These are phyloP conservation scores for Morpho deidamia DNA, from an alignment of 2,888 invertebrate genomes.

Conservation along the genomic window DNA sequence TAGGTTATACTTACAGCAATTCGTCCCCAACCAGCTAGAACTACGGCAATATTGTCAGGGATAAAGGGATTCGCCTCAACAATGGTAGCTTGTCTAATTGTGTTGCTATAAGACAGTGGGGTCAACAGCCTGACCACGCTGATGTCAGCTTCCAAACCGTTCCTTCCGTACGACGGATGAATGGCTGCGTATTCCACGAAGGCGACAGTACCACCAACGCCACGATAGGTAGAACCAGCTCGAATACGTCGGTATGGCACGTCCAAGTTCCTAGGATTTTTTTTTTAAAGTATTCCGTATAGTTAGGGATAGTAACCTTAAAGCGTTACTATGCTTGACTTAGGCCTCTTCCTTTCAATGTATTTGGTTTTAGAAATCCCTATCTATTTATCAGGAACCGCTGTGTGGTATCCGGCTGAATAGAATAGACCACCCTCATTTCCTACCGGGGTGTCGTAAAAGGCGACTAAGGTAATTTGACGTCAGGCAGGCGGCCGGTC, in stretches of 20 bases:
- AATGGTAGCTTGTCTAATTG: constrained; percentile 32
- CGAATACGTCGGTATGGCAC: constrained; percentile 39
- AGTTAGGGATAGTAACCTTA: too few species aligned
- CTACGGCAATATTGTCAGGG: constrained; percentile 33
- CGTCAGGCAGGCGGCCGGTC: too few species aligned
- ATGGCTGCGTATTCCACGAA: constrained; percentile 22
- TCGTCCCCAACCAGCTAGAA: constrained; percentile 46
- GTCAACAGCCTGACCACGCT: constrained; percentile 33
- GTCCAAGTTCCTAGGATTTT: constrained; percentile 31
- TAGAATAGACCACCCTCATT: too few species aligned
- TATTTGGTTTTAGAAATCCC: too few species aligned
- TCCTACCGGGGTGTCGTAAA: too few species aligned
- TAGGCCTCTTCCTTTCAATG: too few species aligned
- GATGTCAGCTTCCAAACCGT: constrained; percentile 83
- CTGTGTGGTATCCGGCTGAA: too few species aligned
- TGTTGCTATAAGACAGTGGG: constrained; percentile 27
- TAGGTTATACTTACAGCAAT: constrained; percentile 31
- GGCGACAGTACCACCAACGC: constrained; percentile 36
- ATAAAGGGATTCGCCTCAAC: constrained; percentile 19
- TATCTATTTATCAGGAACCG: too few species aligned
- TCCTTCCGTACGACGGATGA: constrained; percentile 81
- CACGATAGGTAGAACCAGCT: constrained; percentile 43
- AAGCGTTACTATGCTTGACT: too few species aligned
- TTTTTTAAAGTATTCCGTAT: too few species aligned
- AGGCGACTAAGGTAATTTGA: too few species aligned